Base-by-base conservation (phyloP, 2,888 invertebrate genomes). In the Morpho achilles region DNA sequence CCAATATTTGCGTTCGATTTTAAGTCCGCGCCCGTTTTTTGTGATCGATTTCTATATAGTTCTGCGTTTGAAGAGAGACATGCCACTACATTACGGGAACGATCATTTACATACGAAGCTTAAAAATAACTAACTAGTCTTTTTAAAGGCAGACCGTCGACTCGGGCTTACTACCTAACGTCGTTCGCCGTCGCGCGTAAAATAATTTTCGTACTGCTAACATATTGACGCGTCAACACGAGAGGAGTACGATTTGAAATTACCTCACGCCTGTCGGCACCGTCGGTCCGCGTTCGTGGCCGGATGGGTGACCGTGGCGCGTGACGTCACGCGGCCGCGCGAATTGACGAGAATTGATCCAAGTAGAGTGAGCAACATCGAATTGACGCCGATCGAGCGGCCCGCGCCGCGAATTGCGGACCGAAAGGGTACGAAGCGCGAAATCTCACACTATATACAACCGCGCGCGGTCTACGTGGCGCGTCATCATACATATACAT, bases 181-280 rank as follows among this genome's bases (percentile, higher is more conserved):
- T 64, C 75, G 77, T 75, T 69, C 71, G 69, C 69, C 71, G 66
- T 68, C 42, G 8, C 69, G 65, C 80, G 80, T 75, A 80, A 71
- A 58, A 78, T 85, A 88, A 87, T 84, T 85, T 81, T 81, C 87
- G 89, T 85, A 87, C 89, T 89, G 87, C 89, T 84, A 73, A 81
- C 86, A 84, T 83, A 81, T 89, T 88, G 78, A 84, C 59, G 67
- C 66, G 75, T 82, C 82, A 89, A 89, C 82, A 84, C 87, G 88
- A 72, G 77, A 87, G 87, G 88, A 89, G 89, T 87, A 86, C 88
- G 86, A 86, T 77, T 78, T 79, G 81, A 84, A 83, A 86, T 86
- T 85, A 86, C 71, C 70, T 74, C 78, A 71, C 78, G 76, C 61
- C 56, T 42, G 50, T 53, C 53, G 53, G 8, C 52, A 32, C 56